Evolutionary conservation across 2,113 vertebrate species (phyloP), one percentile per base, ranked within the genome.

Genomic region (Rhinoderma darwinii): DNA sequence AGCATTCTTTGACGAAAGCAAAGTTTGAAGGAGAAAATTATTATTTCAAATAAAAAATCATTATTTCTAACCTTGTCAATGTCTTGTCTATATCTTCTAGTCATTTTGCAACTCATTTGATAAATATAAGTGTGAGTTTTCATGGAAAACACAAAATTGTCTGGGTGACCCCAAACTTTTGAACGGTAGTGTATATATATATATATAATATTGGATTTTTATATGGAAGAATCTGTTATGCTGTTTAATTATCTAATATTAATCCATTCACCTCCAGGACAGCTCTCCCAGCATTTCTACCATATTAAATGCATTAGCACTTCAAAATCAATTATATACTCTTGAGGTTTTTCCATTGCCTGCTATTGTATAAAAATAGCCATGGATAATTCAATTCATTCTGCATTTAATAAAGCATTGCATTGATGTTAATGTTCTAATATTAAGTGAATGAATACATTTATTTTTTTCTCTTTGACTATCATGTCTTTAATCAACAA

Each of bases 351-450:
- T 83, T 73, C 32, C 68, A 82, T 73, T 74, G 27, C 66, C 35
- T 44, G n/a, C 56, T 56, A 54, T 37, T 74, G 30, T 84, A 30
- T 51, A 84, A 74, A 84, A 84, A 84, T 84, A 84, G 66, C 68
- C 32, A 35, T 27, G 41, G 8, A 39, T 73, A 83, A 83, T 83
- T 73, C 20, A 5, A 70, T 56, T 50, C 32, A 84, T 84, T 50
- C 68, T 84, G 82, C 25, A 56, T 73, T 35, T 84, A 84, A 84
- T 74, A 84, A 84, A 72, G 20, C 82, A 74, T 72, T 44, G 43
- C 44, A 72, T 56, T 74, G 68, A 41, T 56, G 82, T 56, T 41
- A 22, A 84, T 70, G 15, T 56, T 56, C 14, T 74, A 72, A 51
- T 56, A 84, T 54, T 73, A 37, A 56, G 27, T 73, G 51, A 15